Base-by-base conservation (phyloP, 2,797 vertebrate genomes). In the Acanthopagrus latus region DNA sequence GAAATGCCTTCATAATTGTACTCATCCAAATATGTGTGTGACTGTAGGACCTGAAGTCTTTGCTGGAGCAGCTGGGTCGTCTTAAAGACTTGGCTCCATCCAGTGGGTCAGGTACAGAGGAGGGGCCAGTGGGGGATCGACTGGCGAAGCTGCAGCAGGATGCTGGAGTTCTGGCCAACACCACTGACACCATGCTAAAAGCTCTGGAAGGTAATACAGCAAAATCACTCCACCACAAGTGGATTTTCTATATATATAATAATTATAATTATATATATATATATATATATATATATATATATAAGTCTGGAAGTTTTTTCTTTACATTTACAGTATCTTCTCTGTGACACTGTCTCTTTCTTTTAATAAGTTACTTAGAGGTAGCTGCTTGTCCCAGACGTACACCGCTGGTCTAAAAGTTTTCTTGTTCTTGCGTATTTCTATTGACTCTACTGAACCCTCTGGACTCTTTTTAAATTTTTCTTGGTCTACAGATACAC, bases 181-280 rank as follows among this genome's bases (percentile, higher is more conserved):
- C 96, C 59, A 96, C 96, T 0, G 17, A 90, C 46, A 71, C 64
- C 80, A 97, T 96, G 91, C 80, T 96, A 90, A 87, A 89, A 29
- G 91, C 86, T 85, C 95, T 99, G 75, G 85, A 89, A 92, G 95
- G 97, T 98, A 95, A 86, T 1, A 7, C 4, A 64, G 17, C n/a
- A 12, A 56, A 66, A 68, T 13, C 46, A 64, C 27, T 50, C 2
- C 2, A 17, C 3, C 21, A 67, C 38, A 62, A 21, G 20, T n/a
- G n/a, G n/a, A n/a, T n/a, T n/a, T n/a, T n/a, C n/a, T n/a, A n/a
- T n/a, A n/a, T n/a, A n/a, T n/a, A n/a, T n/a, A n/a, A n/a, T n/a
- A n/a, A n/a, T n/a, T n/a, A n/a, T n/a, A n/a, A n/a, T n/a, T n/a
- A n/a, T n/a, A n/a, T n/a, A n/a, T n/a, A n/a, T n/a, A n/a, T n/a